phyloP scores from a whole-genome alignment of 2,113 vertebrate species.

The Cebus imitator region DNA sequence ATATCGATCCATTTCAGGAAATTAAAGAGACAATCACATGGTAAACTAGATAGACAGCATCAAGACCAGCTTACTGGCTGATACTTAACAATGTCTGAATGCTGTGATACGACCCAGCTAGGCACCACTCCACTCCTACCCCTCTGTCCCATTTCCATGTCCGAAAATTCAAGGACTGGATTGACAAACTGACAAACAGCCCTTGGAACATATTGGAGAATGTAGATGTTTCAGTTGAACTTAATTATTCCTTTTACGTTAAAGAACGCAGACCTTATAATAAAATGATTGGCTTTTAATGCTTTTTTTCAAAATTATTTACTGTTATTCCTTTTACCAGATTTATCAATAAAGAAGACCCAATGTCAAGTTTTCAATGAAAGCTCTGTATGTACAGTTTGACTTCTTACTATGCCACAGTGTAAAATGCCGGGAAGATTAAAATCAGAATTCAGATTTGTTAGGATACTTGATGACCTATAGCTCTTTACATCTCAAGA shows the following conservation, averaged over 20 bases:
- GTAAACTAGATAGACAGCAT: not conserved
- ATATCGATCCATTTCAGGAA: not conserved
- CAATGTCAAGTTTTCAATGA: not conserved
- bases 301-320: not conserved
- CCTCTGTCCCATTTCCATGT: not conserved
- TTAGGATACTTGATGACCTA: not conserved
- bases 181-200: not conserved
- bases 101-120: not conserved
- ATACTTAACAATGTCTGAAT: not conserved
- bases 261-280: not conserved
- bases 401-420: not conserved
- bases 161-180: not conserved
- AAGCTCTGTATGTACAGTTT: not conserved
- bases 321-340: not conserved
- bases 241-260: not conserved
- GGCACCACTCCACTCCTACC: accelerated
- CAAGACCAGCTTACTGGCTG: not conserved
- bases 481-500: not conserved
- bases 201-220: not conserved
- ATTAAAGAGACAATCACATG: not conserved
- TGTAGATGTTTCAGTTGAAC: not conserved
- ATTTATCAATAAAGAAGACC: not conserved
- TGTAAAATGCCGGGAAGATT: not conserved
- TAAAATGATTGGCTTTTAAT: not conserved
- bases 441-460: not conserved